Evolutionary conservation across 2,113 vertebrate genomes (phyloP).

Genomic region (Smithornis capensis): DNA sequence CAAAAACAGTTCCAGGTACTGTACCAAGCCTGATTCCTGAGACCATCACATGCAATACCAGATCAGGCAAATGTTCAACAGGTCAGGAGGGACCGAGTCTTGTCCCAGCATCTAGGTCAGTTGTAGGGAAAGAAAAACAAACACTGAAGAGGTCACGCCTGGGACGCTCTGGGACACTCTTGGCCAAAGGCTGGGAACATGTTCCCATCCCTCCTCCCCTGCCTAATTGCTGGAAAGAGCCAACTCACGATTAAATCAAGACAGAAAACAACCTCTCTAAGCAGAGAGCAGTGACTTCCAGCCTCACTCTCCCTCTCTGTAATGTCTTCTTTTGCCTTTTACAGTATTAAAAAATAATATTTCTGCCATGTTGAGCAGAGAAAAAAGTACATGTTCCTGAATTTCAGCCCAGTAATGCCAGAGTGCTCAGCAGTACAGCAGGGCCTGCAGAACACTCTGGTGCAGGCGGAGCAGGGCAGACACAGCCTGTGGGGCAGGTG

Average conservation of each 20-base stretch:
- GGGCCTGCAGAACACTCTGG: neutral
- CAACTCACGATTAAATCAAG: conserved; percentile 20
- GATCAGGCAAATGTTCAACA: neutral
- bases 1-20: conserved; percentile 31
- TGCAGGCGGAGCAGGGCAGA: neutral
- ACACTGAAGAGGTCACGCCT: neutral
- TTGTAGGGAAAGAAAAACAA: conserved; percentile 14
- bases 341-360: neutral
- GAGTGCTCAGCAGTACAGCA: neutral
- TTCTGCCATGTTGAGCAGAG: neutral
- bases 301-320: neutral
- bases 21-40: neutral
- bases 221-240: conserved; percentile 8
- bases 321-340: neutral
- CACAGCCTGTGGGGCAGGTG: rapidly evolving
- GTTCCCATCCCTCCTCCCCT: neutral
- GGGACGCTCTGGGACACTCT: conserved; percentile 10
- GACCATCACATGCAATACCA: neutral
- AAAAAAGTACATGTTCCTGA: rapidly evolving
- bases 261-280: neutral
- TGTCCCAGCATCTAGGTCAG: neutral
- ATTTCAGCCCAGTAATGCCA: neutral
- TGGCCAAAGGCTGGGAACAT: conserved; percentile 40
- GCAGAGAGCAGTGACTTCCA: neutral
- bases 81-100: neutral